Conservation (phyloP, 1,140 invertebrate genomes). For the Ceratina australensis region DNA sequence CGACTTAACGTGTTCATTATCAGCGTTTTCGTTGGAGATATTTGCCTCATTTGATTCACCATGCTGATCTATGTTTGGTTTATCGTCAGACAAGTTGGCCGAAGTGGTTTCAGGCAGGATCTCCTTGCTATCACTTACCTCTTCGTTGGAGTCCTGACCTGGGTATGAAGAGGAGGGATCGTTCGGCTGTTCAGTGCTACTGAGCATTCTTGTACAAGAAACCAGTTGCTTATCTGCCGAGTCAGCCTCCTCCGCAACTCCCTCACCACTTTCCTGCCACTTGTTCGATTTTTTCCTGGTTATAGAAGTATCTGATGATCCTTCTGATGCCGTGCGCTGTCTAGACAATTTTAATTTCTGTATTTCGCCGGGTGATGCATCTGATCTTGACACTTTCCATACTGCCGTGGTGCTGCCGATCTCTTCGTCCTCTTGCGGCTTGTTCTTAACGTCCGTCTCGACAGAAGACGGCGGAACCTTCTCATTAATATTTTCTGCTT, state of each 20-base stretch:
- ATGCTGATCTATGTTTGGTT: slow-evolving; percentile 78
- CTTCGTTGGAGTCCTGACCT: slow-evolving; percentile 76
- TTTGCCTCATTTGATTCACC: slow-evolving; percentile 71
- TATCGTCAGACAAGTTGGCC: slow-evolving; percentile 79
- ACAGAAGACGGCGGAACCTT: slow-evolving; percentile 36
- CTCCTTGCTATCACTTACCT: slow-evolving; percentile 80
- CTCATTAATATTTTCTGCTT: slow-evolving; percentile 45
- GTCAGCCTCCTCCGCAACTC: slow-evolving; percentile 76
- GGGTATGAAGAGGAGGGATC: slow-evolving; percentile 74
- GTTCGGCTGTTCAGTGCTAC: slow-evolving; percentile 64
- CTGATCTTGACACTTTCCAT: slow-evolving; percentile 80
- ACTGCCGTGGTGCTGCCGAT: slow-evolving; percentile 69
- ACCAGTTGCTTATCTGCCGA: slow-evolving; percentile 73
- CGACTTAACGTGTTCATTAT: slow-evolving; percentile 55
- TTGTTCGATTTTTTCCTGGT: slow-evolving; percentile 75
- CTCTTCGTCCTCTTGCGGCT: slow-evolving; percentile 62
- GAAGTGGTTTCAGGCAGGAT: slow-evolving; percentile 77
- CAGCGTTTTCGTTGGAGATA: slow-evolving; percentile 63
- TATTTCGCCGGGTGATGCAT: slow-evolving; percentile 80
- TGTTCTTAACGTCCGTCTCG: slow-evolving; percentile 59
- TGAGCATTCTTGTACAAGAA: slow-evolving; percentile 65
- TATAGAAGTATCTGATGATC: slow-evolving; percentile 70
- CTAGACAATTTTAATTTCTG: slow-evolving; percentile 80
- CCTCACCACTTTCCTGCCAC: slow-evolving; percentile 76
- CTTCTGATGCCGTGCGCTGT: slow-evolving; percentile 76